Conservation (phyloP, 2,888 invertebrate genomes). For the Drosophila quinaria region DNA sequence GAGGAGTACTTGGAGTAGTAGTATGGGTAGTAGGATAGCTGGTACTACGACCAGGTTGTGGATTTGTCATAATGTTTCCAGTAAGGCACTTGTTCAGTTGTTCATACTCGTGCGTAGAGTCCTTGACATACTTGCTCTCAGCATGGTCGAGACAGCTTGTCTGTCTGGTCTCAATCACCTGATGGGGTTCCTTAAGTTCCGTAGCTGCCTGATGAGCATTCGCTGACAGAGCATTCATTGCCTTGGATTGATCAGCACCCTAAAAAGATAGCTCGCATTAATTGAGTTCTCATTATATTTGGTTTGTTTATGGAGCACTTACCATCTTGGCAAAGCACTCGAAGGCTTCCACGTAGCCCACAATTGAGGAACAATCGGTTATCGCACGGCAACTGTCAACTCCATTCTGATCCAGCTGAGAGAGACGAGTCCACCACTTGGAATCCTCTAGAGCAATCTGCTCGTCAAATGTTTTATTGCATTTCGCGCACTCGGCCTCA, state of each 20-base stretch:
- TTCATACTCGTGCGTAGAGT: slow-evolving; percentile 37
- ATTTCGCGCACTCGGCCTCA: slow-evolving; percentile 30
- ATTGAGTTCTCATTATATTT: neutral
- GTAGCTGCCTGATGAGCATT: slow-evolving; percentile 25
- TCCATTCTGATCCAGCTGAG: slow-evolving; percentile 6
- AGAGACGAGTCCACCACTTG: neutral
- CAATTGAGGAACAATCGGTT: slow-evolving; percentile 35
- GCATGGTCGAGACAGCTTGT: slow-evolving; percentile 49
- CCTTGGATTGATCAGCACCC: slow-evolving; percentile 49
- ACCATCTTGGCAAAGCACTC: slow-evolving; percentile 54
- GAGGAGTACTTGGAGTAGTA: neutral
- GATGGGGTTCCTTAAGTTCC: slow-evolving; percentile 18
- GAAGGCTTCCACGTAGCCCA: slow-evolving; percentile 43
- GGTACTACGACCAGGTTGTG: neutral
- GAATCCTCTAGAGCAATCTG: slow-evolving; percentile 7
- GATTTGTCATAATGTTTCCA: neutral
- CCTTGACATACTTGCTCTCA: slow-evolving; percentile 40
- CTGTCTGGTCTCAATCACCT: slow-evolving; percentile 7
- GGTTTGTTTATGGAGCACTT: neutral
- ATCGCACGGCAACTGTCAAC: slow-evolving; percentile 28
- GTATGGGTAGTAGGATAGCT: neutral
- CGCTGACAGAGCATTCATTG: slow-evolving; percentile 48
- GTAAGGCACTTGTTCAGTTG: slow-evolving; percentile 44
- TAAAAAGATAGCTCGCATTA: slow-evolving; percentile 1
- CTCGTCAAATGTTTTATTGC: neutral